Base-by-base conservation (phyloP, 2,797 vertebrate species). In the Phyllotis vaccarum region DNA sequence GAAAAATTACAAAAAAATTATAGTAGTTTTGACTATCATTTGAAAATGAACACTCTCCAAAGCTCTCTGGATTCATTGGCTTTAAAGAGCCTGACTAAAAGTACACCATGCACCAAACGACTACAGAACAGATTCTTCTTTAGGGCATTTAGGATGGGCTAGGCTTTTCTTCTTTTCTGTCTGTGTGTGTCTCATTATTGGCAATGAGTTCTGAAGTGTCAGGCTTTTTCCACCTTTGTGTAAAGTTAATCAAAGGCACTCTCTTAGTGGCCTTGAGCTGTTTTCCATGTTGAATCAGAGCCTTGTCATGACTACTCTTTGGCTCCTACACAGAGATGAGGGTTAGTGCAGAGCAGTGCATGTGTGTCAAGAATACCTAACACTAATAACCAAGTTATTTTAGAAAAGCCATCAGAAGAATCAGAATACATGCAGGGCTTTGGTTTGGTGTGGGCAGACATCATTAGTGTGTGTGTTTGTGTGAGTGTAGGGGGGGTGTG, bases 1-100 rank as follows among this genome's bases (percentile, higher is more conserved):
- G 86, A 95, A 95, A 95, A 94, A 91, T 93, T 92, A 93, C 75
- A 96, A 93, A 90, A 96, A 98, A 37, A 34, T 95, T 91, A 76
- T 66, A 88, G 90, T 88, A 93, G 89, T 95, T 97, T 92, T 94
- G 83, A 90, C 70, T 94, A 82, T 96, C 95, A 94, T 97, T 96
- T 91, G 88, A 96, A 95, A 95, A 79, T 89, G 93, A 96, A 90
- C 87, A 96, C 49, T 90, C 78, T 95, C 43, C 31, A 58, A 96
- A 95, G 80, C 94, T 92, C 70, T 95, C 91, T 96, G 91, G 81
- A 79, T 93, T 95, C 90, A 88, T 81, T 95, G 93, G 46, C 83
- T 74, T 90, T 70, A n/a, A 0, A 54, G 91, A 97, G 75, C 58
- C 70, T 85, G 70, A 85, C 87, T 64, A 72, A 97, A 95, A 92